A percentile compares a stretch with the other conserved stretches of the same genome.
phyloP scores from a whole-genome alignment of 2,113 vertebrate genomes.

The Brevimyrus niger region DNA sequence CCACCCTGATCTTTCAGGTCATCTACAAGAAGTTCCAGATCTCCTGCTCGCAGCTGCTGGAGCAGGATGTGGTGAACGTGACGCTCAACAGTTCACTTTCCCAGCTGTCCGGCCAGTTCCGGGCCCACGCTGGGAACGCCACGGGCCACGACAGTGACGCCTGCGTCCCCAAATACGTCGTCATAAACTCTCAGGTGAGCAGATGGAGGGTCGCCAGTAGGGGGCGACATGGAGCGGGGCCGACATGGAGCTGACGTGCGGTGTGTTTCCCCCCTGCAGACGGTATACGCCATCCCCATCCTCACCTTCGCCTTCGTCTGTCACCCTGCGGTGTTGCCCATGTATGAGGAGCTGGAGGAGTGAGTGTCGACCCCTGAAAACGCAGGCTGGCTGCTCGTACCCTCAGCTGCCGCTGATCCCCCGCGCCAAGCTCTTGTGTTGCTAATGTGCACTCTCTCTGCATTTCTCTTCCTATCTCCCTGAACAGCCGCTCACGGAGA shows the following conservation, averaged over 20 bases:
- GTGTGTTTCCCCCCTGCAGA: constrained; percentile 54
- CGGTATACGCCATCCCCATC: constrained; percentile 91
- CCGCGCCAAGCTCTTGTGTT: not conserved
- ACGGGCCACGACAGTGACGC: constrained; percentile 52
- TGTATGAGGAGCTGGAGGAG: constrained; percentile 94
- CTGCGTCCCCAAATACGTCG: constrained; percentile 84
- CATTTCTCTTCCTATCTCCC: constrained; percentile 18
- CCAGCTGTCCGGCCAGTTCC: constrained; percentile 15
- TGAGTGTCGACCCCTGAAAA: constrained; percentile 47
- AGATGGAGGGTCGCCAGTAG: not conserved
- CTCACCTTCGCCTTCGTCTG: constrained; percentile 95
- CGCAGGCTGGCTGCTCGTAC: not conserved
- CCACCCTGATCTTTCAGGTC: constrained; percentile 58
- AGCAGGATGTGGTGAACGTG: constrained; percentile 44
- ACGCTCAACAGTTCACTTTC: constrained; percentile 56
- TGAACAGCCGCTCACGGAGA: constrained; percentile 74
- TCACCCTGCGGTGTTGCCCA: constrained; percentile 91
- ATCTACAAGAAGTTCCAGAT: constrained; percentile 96
- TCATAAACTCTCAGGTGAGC: constrained; percentile 85
- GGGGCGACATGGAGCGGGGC: not conserved
- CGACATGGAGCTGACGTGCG: not conserved
- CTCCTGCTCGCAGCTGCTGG: constrained; percentile 61
- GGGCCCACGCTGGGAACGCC: constrained; percentile 33
- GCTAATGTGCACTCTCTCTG: not conserved
- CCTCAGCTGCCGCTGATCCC: not conserved